Evolutionary conservation across 2,113 vertebrate genomes (phyloP), one percentile per base, ranked within the genome.

Genomic region (Cercocebus atys): DNA sequence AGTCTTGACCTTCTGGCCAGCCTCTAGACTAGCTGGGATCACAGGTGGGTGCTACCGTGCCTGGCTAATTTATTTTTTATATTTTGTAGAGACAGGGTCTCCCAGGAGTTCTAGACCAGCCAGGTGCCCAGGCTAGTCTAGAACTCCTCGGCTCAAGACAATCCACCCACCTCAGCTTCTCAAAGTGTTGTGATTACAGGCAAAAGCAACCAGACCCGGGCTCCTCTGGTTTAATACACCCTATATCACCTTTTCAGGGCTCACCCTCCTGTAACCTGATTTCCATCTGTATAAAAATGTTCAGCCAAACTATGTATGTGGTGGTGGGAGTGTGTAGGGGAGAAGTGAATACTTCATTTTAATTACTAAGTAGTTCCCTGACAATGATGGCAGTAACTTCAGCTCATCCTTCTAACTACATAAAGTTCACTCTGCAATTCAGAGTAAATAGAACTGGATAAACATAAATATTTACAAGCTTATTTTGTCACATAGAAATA

Each of bases 381-480:
- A 38, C 38, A 81, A 83, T 11, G 66, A 68, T 9, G 25, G 6
- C 5, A 75, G 13, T 13, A 80, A 47, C 50, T 75, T 50, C 14
- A 55, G 47, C 17, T 70, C 66, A 94, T 89, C 59, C 22, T 73
- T 45, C 25, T 20, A 61, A 61, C 61, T 50, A 8, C 5, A 38
- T 6, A 16, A 61, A n/a, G 2, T 55, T 20, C 14, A 27, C 50
- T 95, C 23, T 70, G 43, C 10, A 85, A 35, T 14, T 1, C 50
- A 97, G 76, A 38, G 45, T n/a, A 66, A 78, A 35, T 9, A 90
- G 73, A 76, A 79, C 35, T 68, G 59, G 13, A 66, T 76, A 82
- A 73, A 64, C 55, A 80, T 92, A 95, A 95, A 73, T 97, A 83
- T 96, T 91, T 92, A 97, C 70, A 94, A 94, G 84, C 0, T 43